Evolutionary conservation across 2,797 vertebrate species (phyloP).

Genomic region (Darevskia mixta): DNA sequence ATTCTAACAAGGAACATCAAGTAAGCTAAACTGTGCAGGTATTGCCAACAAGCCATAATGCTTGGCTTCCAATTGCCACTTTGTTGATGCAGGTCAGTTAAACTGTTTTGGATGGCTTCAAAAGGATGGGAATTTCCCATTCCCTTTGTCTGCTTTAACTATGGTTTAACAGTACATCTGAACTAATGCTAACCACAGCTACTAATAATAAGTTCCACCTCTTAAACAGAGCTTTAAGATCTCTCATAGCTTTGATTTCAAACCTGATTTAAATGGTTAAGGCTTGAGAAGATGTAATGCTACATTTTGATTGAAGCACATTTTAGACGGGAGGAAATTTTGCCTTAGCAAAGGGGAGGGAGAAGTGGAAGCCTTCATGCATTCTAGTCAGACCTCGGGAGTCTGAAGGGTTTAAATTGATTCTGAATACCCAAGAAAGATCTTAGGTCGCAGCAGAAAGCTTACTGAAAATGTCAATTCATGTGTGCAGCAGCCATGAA

Average conservation of each 20-base stretch:
- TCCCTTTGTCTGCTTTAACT: no score
- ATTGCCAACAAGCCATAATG: background rate
- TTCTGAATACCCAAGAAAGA: background rate
- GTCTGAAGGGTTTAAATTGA: background rate
- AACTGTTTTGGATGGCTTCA: background rate
- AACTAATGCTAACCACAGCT: background rate
- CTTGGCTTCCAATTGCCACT: background rate
- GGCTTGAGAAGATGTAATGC: background rate
- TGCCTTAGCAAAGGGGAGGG: background rate
- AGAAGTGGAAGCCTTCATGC: background rate
- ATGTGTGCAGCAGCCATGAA: constrained; percentile 4
- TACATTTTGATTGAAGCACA: background rate
- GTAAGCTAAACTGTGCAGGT: background rate
- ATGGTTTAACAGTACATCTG: background rate
- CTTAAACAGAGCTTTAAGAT: background rate
- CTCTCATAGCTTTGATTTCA: background rate
- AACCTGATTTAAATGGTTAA: background rate
- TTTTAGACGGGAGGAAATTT: background rate
- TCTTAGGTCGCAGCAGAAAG: background rate
- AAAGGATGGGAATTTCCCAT: background rate
- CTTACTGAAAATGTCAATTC: constrained; percentile 10
- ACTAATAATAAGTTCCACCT: background rate
- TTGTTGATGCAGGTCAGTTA: background rate
- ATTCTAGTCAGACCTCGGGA: background rate
- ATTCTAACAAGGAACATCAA: background rate